phyloP scores from a whole-genome alignment of 2,797 vertebrate species.

The Diglossa cyanea region DNA sequence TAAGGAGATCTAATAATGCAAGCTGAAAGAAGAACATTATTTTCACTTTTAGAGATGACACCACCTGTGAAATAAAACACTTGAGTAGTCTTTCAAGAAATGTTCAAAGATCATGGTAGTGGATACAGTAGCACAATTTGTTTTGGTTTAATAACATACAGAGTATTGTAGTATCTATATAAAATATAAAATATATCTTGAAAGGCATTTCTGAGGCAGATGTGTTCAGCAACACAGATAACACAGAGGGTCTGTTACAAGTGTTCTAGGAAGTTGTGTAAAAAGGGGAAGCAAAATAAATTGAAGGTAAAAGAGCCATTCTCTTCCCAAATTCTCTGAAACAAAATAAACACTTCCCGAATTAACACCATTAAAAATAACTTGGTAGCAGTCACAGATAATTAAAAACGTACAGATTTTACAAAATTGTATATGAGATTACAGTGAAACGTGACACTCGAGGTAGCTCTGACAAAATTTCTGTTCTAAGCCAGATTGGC shows the following conservation, averaged over 20 bases:
- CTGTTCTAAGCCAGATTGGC: neutral
- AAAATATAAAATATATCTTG: neutral
- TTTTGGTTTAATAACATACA: neutral
- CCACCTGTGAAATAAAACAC: neutral
- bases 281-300: neutral
- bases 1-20: neutral
- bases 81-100: neutral
- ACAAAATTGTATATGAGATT: neutral
- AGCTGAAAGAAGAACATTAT: neutral
- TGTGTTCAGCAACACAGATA: neutral
- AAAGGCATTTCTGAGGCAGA: neutral
- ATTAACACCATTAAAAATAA: neutral
- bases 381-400: neutral
- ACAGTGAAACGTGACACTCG: neutral
- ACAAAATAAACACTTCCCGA: neutral
- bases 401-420: neutral
- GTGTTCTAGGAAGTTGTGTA: neutral
- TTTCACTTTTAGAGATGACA: neutral
- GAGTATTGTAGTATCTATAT: neutral
- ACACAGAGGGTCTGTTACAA: neutral
- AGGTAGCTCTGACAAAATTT: neutral
- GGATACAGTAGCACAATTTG: neutral
- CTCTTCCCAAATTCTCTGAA: neutral
- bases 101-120: neutral
- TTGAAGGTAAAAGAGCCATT: neutral